Base-by-base conservation (phyloP, 30 jellyfish, hydroid and myxozoan genomes). In the Mastigias papua region DNA sequence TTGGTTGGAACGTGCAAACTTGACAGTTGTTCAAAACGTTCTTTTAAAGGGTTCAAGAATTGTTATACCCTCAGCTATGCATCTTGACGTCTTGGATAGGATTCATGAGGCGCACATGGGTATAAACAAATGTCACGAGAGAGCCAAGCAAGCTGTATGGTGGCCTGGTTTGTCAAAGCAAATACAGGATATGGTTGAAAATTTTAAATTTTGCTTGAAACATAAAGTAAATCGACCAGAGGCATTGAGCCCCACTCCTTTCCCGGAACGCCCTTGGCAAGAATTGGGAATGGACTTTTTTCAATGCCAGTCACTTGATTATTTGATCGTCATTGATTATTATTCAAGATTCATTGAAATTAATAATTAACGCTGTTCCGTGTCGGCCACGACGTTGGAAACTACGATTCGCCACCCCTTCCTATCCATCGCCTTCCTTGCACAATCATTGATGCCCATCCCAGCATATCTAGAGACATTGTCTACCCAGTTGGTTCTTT, bases 71-170 rank as follows among this genome's bases (percentile, higher is more conserved):
- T 64, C 87, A 17, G 16, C 46, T 13, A 26, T 27, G 73, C 89
- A 73, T 2, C 35, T 29, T 5, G 86, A 60, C 4, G 68, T 65
- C 4, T 28, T 80, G 10, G 91, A 30, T 13, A 80, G 60, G n/a
- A 80, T 80, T 42, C 91, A 80, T 46, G 71, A 64, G 20, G 91
- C 76, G n/a, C 89, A 80, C 75, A 76, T 4, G 8, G 91, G 91
- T n/a, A 80, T 61, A 3, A 21, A 7, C 7, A 80, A 80, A 34
- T 80, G 91, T 27, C 15, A 73, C 8, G 88, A 64, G 34, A 26
- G 69, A 5, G 91, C 86, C 10, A 62, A 42, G n/a, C 64, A 60
- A 29, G 23, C 86, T 7, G 88, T 80, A 11, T 58, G 86, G 91
- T 61, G 86, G 88, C 91, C 91, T 6, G 91, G 91, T 25, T 9